Evolutionary conservation across 2,888 invertebrate genomes (phyloP).

Genomic region (Caenorhabditis japonica): DNA sequence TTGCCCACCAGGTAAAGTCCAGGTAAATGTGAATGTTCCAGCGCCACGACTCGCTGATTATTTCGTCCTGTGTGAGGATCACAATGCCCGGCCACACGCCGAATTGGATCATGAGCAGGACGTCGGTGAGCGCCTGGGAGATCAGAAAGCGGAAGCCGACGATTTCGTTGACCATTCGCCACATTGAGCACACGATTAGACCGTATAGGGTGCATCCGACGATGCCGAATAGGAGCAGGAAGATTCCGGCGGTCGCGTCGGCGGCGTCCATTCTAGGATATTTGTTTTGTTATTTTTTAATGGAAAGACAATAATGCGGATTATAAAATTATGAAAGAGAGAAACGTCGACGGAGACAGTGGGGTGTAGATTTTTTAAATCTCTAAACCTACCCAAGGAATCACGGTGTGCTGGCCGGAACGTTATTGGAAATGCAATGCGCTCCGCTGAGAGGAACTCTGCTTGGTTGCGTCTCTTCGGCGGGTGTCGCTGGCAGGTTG

Average conservation of each 20-base stretch:
- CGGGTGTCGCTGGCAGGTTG: too few species aligned
- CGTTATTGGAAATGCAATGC: too few species aligned
- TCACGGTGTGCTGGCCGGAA: too few species aligned
- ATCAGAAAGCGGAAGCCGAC: constrained; percentile 70
- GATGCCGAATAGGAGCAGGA: constrained; percentile 64
- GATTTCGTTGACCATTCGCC: constrained; percentile 66
- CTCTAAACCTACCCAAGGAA: too few species aligned
- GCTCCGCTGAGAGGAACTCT: too few species aligned
- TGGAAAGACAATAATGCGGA: too few species aligned
- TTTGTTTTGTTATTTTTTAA: too few species aligned
- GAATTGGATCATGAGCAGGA: constrained; percentile 67
- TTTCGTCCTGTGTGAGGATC: constrained; percentile 63
- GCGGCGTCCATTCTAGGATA: constrained; percentile 49
- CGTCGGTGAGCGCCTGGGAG: constrained; percentile 64
- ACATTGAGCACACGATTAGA: constrained; percentile 63
- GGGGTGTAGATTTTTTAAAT: too few species aligned
- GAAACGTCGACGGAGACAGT: too few species aligned
- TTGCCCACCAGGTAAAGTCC: constrained; percentile 71
- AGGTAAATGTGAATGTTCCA: constrained; percentile 67
- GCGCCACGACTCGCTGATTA: constrained; percentile 53
- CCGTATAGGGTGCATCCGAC: constrained; percentile 64
- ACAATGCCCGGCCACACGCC: constrained; percentile 70
- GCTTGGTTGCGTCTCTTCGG: too few species aligned
- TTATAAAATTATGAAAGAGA: too few species aligned
- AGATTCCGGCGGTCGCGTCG: constrained; percentile 63